phyloP scores from a whole-genome alignment of 1,140 invertebrate species.

The Drosophila cardini region DNA sequence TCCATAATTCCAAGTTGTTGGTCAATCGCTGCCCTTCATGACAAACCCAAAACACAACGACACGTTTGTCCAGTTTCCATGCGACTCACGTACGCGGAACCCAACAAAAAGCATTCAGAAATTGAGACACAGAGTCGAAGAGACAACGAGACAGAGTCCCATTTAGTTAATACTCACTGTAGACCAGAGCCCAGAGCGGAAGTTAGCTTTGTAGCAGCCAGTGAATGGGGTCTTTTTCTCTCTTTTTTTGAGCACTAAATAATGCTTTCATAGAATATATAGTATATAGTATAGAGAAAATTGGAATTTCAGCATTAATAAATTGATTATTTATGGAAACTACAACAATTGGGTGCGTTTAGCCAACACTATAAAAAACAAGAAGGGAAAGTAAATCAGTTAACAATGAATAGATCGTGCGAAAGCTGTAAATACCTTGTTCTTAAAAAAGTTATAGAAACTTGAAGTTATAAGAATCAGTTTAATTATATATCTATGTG shows the following conservation, averaged over 20 bases:
- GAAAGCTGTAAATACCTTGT: too few relatives aligned
- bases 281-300: neutral
- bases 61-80: constrained; percentile 70
- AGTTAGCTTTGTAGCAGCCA: neutral
- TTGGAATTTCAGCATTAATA: neutral
- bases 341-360: too few relatives aligned
- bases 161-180: constrained; percentile 8
- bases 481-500: too few relatives aligned
- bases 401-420: too few relatives aligned
- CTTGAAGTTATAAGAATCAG: too few relatives aligned
- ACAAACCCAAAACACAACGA: constrained; percentile 8
- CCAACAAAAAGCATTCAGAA: constrained; percentile 13
- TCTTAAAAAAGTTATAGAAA: too few relatives aligned
- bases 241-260: neutral
- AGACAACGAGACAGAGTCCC: constrained; percentile 6
- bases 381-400: too few relatives aligned
- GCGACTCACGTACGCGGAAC: constrained; percentile 67
- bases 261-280: constrained; percentile 6
- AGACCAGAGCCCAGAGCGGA: neutral
- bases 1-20: neutral
- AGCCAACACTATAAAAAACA: too few relatives aligned
- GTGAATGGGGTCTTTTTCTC: neutral
- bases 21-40: constrained; percentile 13
- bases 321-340: too few relatives aligned
- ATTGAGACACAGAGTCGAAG: constrained; percentile 8